Conservation (phyloP, 2,888 invertebrate genomes). For the Orchestes rusci region DNA sequence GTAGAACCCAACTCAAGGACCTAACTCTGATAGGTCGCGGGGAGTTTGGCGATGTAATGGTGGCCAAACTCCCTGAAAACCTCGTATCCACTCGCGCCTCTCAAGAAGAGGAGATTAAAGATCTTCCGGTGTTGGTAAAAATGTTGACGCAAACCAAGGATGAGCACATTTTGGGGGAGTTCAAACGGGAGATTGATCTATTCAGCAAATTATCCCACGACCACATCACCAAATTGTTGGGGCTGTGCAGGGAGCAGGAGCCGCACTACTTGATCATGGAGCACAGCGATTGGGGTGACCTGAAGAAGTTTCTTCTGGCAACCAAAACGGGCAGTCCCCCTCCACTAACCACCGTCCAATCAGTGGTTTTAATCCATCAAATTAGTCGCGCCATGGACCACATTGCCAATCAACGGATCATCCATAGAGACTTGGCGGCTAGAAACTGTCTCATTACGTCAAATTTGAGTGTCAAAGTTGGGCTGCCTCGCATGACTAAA, state of each 20-base stretch:
- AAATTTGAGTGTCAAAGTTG: slow-evolving; percentile 74
- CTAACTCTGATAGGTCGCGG: slow-evolving; percentile 61
- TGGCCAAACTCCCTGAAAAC: slow-evolving; percentile 54
- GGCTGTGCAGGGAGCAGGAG: slow-evolving; percentile 74
- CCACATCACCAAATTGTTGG: slow-evolving; percentile 70
- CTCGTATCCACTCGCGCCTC: slow-evolving; percentile 29
- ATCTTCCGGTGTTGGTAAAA: slow-evolving; percentile 63
- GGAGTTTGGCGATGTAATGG: slow-evolving; percentile 85
- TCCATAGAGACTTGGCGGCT: slow-evolving; percentile 88
- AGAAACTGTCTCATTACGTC: slow-evolving; percentile 86
- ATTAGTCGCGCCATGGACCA: slow-evolving; percentile 78
- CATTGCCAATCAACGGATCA: slow-evolving; percentile 63
- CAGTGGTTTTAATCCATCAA: slow-evolving; percentile 62
- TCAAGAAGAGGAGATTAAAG: slow-evolving; percentile 42
- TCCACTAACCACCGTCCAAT: slow-evolving; percentile 61
- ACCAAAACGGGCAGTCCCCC: slow-evolving; percentile 51
- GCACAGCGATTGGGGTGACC: slow-evolving; percentile 92
- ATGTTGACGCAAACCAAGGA: slow-evolving; percentile 70
- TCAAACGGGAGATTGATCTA: slow-evolving; percentile 82
- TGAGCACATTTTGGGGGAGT: slow-evolving; percentile 71
- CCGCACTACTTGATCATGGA: slow-evolving; percentile 86
- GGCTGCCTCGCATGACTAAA: slow-evolving; percentile 68
- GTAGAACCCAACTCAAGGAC: slow-evolving; percentile 66
- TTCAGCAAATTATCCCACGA: slow-evolving; percentile 77
- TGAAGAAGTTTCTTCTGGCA: slow-evolving; percentile 80